Evolutionary conservation across 1,140 invertebrate genomes (phyloP).

Genomic region (Drosophila nebulosa): DNA sequence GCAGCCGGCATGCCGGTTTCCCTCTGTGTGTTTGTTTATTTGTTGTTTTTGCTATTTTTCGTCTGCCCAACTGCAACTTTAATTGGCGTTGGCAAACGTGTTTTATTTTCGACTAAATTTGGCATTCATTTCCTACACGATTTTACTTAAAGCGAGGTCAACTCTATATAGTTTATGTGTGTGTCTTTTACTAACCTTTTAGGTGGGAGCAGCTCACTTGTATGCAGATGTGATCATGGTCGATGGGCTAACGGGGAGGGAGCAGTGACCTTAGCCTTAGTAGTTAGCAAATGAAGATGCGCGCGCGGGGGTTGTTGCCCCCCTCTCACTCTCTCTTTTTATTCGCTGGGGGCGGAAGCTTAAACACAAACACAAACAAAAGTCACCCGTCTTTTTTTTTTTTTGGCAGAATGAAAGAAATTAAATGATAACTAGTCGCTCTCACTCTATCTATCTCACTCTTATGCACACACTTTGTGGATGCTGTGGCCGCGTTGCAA

Average conservation of each 20-base stretch:
- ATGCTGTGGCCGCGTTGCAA: constrained; percentile 42
- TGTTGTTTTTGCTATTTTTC: not conserved
- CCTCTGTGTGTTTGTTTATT: constrained; percentile 15
- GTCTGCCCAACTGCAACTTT: constrained; percentile 46
- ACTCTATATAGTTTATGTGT: constrained; percentile 9
- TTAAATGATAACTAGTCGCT: constrained; percentile 73
- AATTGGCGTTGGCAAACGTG: constrained; percentile 76
- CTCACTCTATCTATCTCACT: constrained; percentile 15
- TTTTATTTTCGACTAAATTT: constrained; percentile 59
- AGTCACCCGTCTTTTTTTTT: constrained; percentile 54
- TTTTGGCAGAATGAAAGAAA: constrained; percentile 65
- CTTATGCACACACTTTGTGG: constrained; percentile 20
- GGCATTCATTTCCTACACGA: constrained; percentile 52
- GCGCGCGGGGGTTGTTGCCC: constrained; percentile 26
- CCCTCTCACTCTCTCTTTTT: constrained; percentile 4
- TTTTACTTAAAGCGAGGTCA: constrained; percentile 45
- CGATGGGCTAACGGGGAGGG: not conserved
- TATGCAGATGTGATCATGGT: constrained; percentile 23
- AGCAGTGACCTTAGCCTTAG: constrained; percentile 17
- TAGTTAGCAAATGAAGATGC: constrained; percentile 45
- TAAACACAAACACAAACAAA: constrained; percentile 26
- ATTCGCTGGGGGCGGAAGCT: constrained; percentile 1
- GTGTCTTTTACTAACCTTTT: constrained; percentile 52
- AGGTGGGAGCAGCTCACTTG: constrained; percentile 19
- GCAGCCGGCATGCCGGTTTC: constrained; percentile 54